Percentiles rank a stretch among this genome's conserved stretches.
phyloP scores from a whole-genome alignment of 2,888 invertebrate species.

The Noctua janthe region DNA sequence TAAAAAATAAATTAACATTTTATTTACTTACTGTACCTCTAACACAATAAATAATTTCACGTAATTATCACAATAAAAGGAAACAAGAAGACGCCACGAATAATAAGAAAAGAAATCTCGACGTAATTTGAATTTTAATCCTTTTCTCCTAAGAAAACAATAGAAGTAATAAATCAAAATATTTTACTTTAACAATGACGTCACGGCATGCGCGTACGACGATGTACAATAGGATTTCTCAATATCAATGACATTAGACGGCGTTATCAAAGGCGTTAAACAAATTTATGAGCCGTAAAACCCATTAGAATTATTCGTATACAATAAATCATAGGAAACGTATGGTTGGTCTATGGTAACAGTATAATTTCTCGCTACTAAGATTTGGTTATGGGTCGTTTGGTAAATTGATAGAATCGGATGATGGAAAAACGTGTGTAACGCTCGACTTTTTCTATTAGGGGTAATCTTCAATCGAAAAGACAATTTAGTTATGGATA shows the following conservation, averaged over 20 bases:
- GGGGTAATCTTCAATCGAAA: constrained; percentile 25
- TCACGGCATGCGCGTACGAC: constrained; percentile 74
- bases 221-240: constrained; percentile 73
- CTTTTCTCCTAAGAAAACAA: constrained; percentile 68
- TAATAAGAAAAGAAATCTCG: constrained; percentile 31
- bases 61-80: constrained; percentile 59
- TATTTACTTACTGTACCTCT: constrained; percentile 41
- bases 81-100: constrained; percentile 28
- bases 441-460: constrained; percentile 30
- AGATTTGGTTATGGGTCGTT: constrained; percentile 80
- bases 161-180: constrained; percentile 73
- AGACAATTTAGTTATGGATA: constrained; percentile 40
- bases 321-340: constrained; percentile 67
- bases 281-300: constrained; percentile 86
- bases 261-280: constrained; percentile 77
- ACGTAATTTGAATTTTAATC: constrained; percentile 61
- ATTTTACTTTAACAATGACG: constrained; percentile 65
- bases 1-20: too few species aligned
- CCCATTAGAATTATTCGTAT: constrained; percentile 80
- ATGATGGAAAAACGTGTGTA: constrained; percentile 64
- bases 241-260: constrained; percentile 76
- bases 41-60: constrained; percentile 52
- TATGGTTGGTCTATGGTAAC: constrained; percentile 64
- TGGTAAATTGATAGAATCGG: constrained; percentile 69
- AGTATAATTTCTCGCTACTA: constrained; percentile 77